phyloP scores from a whole-genome alignment of 92 coral and sea anemone species.

The Umimayanthus chanpuru region DNA sequence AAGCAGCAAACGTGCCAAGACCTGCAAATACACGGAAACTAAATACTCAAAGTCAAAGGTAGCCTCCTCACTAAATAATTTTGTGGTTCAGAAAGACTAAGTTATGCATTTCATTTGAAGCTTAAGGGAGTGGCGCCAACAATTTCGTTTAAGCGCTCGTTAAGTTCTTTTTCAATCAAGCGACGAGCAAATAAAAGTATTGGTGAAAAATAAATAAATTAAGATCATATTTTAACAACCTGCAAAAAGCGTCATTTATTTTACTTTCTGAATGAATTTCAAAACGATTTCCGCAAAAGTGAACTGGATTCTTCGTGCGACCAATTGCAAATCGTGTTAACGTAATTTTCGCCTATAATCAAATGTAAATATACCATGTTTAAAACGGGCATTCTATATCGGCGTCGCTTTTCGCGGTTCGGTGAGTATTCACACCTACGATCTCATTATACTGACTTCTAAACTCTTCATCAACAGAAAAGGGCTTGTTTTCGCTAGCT shows the following conservation, averaged over 20 bases:
- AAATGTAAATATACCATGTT: neutral
- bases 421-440: neutral
- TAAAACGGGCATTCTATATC: neutral
- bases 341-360: too few species aligned
- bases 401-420: neutral
- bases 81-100: too few species aligned
- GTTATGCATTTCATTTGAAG: neutral
- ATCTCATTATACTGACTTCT: neutral
- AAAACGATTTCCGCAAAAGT: neutral
- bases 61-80: neutral
- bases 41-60: neutral
- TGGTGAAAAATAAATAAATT: neutral
- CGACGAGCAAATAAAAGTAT: slow-evolving; percentile 5
- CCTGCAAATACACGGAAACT: neutral
- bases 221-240: neutral
- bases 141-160: neutral
- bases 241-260: too few species aligned
- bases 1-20: neutral
- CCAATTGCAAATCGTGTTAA: neutral
- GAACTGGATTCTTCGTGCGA: neutral
- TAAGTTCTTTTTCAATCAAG: slow-evolving; percentile 5
- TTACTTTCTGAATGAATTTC: neutral
- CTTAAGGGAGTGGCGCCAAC: slow-evolving; percentile 6
- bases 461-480: neutral
- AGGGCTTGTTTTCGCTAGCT: too few species aligned